phyloP scores from a whole-genome alignment of 2,797 vertebrate genomes.

The Rhodeus uyekii region DNA sequence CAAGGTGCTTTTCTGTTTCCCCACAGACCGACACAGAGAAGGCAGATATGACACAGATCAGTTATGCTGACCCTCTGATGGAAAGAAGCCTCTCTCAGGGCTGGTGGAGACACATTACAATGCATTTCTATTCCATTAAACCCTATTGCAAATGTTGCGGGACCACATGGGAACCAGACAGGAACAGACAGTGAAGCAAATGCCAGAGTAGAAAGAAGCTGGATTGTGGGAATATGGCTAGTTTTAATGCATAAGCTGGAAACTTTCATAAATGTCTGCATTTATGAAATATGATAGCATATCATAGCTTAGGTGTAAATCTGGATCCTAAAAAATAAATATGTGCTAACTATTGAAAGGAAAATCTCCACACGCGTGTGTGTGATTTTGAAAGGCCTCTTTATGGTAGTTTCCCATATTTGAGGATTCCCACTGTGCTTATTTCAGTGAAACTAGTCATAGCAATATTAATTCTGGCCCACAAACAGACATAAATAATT shows the following conservation, averaged over 20 bases:
- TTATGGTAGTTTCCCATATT: slow-evolving; percentile 29
- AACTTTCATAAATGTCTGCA: not conserved
- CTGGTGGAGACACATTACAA: slow-evolving; percentile 66
- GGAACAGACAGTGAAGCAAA: slow-evolving; percentile 68
- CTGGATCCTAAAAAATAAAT: slow-evolving; percentile 14
- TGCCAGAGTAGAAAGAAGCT: slow-evolving; percentile 65
- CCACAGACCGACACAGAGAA: slow-evolving; percentile 8
- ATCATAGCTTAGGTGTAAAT: slow-evolving; percentile 3
- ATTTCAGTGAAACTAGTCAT: slow-evolving; percentile 8
- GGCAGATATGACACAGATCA: slow-evolving; percentile 41
- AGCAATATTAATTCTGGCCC: slow-evolving; percentile 24
- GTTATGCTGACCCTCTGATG: slow-evolving; percentile 55
- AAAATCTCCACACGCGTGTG: slow-evolving; percentile 5
- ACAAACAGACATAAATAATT: slow-evolving; percentile 14
- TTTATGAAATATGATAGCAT: slow-evolving; percentile 2
- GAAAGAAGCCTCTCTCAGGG: slow-evolving; percentile 64
- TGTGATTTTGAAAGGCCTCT: slow-evolving; percentile 1
- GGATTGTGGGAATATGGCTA: not conserved
- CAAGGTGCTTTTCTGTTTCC: slow-evolving; percentile 13
- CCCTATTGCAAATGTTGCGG: slow-evolving; percentile 71
- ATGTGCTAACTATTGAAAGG: slow-evolving; percentile 17
- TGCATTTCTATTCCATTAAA: slow-evolving; percentile 75
- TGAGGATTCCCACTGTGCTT: slow-evolving; percentile 16
- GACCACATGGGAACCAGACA: slow-evolving; percentile 71
- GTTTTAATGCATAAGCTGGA: slow-evolving; percentile 4